Base-by-base conservation (phyloP, 2,797 vertebrate genomes). In the Toxotes lorentzi region DNA sequence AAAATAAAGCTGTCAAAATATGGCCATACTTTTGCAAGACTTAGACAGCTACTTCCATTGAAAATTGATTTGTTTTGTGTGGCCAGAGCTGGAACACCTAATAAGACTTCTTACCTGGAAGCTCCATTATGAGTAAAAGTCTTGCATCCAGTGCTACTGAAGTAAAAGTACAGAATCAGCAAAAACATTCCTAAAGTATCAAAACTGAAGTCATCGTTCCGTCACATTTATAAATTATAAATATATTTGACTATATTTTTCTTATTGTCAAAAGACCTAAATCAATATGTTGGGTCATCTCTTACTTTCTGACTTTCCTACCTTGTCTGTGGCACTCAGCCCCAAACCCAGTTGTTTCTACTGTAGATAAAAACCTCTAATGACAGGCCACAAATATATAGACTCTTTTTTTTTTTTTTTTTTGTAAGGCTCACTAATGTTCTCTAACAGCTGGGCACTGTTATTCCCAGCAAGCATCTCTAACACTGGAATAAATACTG, bases 1-100 rank as follows among this genome's bases (percentile, higher is more conserved):
- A 70, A 81, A 82, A 90, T 66, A 69, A 81, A 82, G 59, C 73
- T 86, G 87, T 89, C 70, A 88, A 41, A 51, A 56, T 47, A 69
- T 74, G 73, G 50, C 32, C 50, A 51, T 43, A 70, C 40, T 24
- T 73, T 57, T 32, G 24, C 48, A n/a, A 68, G n/a, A 17, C 27
- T 45, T 45, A 53, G 59, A 76, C 48, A 75, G 50, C 45, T 76
- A 47, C 40, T 40, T 67, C 35, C n/a, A 64, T 43, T 74, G 45
- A 67, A 73, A 75, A 86, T 75, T 78, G 76, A 82, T 83, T 81
- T 74, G 74, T 76, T 86, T 78, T 79, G 72, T 66, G 40, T 72
- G 34, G 56, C 50, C 8, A 81, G 24, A 50, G 40, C 11, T 27
- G 21, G 30, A 54, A 45, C 10, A 38, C 27, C 27, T 30, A 35